These are phyloP conservation scores for Blastobasis adustella DNA, from an alignment of 2,888 invertebrate species.

Conservation along the genomic window DNA sequence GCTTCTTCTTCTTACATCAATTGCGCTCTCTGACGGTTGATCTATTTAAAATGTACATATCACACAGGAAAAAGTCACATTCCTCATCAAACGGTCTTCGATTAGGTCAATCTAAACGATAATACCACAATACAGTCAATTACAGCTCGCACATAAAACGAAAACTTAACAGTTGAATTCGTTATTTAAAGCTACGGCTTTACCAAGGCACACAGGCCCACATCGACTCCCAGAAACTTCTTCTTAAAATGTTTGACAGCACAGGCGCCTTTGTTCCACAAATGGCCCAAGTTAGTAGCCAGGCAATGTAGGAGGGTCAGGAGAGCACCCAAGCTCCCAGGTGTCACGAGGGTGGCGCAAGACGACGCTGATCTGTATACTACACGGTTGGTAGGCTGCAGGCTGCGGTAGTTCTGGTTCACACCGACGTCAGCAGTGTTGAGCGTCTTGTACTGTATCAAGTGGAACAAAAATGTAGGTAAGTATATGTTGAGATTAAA, in stretches of 20 bases:
- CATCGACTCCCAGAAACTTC: conserved; percentile 29
- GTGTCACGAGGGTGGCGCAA: conserved; percentile 30
- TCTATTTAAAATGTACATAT: no score
- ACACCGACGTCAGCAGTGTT: conserved; percentile 48
- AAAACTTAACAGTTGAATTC: no score
- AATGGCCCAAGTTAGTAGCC: conserved; percentile 27
- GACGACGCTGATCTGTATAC: conserved; percentile 53
- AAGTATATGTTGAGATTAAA: no score
- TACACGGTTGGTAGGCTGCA: conserved; percentile 48
- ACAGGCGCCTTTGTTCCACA: conserved; percentile 39
- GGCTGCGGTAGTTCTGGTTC: conserved; percentile 59
- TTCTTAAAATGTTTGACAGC: conserved; percentile 38
- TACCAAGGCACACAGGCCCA: conserved; percentile 18
- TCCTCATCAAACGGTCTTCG: no score
- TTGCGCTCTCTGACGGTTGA: no score
- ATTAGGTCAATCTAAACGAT: no score
- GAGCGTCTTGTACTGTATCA: conserved; percentile 46
- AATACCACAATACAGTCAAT: no score
- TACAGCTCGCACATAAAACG: no score
- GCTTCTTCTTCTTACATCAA: no score
- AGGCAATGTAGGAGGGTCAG: conserved; percentile 35
- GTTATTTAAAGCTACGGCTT: no score
- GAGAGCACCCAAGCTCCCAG: conserved; percentile 28
- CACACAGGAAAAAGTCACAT: no score
- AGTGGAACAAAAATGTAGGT: not conserved